Percentiles rank a stretch among this genome's conserved stretches.
Evolutionary conservation across 2,888 invertebrate genomes (phyloP).

Genomic region (Serripes groenlandicus): DNA sequence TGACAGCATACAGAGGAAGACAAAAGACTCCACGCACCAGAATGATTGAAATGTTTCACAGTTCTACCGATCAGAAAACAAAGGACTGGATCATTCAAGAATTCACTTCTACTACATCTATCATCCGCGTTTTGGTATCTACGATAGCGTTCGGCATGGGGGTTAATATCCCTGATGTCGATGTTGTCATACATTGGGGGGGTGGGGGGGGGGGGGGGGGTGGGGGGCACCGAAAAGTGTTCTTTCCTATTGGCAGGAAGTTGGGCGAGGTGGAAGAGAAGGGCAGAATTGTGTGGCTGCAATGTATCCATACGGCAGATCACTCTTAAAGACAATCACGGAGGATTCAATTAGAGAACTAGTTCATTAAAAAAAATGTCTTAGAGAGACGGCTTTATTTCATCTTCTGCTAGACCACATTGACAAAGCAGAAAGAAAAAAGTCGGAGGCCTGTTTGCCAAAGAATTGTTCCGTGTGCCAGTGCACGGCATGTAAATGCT

Average conservation of each 20-base stretch:
- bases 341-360: conserved; percentile 14
- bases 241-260: conserved; percentile 58
- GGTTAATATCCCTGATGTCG: conserved; percentile 56
- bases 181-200: conserved; percentile 58
- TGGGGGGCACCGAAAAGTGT: conserved; percentile 11
- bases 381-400: not conserved
- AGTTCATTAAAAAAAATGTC: not conserved
- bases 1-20: not conserved
- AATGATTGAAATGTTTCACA: conserved; percentile 55
- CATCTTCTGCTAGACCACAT: conserved; percentile 3
- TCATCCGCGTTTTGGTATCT: conserved; percentile 38
- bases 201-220: too few relatives aligned
- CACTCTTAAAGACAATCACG: conserved; percentile 9
- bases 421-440: not conserved
- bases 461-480: conserved; percentile 5
- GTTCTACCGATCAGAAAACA: conserved; percentile 33
- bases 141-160: conserved; percentile 67
- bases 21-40: not conserved
- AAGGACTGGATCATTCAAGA: conserved; percentile 38
- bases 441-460: not conserved
- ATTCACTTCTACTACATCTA: conserved; percentile 18
- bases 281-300: conserved; percentile 8
- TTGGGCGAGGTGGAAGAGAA: conserved; percentile 4
- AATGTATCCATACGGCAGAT: conserved; percentile 20
- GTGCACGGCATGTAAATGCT: conserved; percentile 12